These are phyloP conservation scores for Hypomesus transpacificus DNA, from an alignment of 2,113 vertebrate species.

Conservation along the genomic window DNA sequence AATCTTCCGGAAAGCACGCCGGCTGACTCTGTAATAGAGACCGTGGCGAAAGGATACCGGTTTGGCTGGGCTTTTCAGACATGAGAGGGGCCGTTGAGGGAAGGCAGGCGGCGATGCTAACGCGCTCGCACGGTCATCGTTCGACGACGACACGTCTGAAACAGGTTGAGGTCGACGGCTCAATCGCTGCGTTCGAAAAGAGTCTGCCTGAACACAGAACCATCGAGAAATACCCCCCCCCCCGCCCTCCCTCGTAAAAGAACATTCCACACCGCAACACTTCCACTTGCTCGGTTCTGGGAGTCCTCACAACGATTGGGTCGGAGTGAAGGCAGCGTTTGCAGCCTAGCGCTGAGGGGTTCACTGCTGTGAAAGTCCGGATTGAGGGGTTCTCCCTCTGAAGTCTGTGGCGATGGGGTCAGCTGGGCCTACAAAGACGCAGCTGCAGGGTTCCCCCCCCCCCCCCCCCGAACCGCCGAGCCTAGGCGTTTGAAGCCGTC, in stretches of 20 bases:
- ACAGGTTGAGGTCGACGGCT: background rate
- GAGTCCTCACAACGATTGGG: conserved; percentile 41
- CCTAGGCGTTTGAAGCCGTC: conserved; percentile 56
- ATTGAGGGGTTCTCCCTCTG: conserved; percentile 43
- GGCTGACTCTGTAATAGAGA: background rate
- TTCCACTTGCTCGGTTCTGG: conserved; percentile 41
- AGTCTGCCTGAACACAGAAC: conserved; percentile 11
- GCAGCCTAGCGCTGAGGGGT: conserved; percentile 21
- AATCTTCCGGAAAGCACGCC: too few species aligned
- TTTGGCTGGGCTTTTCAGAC: too few species aligned
- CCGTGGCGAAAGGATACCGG: background rate
- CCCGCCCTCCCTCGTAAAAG: conserved; percentile 15
- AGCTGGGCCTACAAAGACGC: conserved; percentile 46
- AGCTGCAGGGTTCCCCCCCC: conserved; percentile 45
- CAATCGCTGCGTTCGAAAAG: background rate
- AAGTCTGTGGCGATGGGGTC: conserved; percentile 55
- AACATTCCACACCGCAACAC: conserved; percentile 40
- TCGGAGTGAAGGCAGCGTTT: conserved; percentile 33
- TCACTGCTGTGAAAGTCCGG: conserved; percentile 23
- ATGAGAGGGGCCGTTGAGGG: too few species aligned
- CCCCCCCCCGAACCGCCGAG: conserved; percentile 31
- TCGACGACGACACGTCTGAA: background rate
- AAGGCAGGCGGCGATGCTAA: conserved; percentile 9
- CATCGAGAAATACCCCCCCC: conserved; percentile 2
- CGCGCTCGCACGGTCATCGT: conserved; percentile 8